Percentiles rank a stretch among this genome's conserved stretches.
Conservation (phyloP, 2,888 invertebrate species). For the Dioctria rufipes region DNA sequence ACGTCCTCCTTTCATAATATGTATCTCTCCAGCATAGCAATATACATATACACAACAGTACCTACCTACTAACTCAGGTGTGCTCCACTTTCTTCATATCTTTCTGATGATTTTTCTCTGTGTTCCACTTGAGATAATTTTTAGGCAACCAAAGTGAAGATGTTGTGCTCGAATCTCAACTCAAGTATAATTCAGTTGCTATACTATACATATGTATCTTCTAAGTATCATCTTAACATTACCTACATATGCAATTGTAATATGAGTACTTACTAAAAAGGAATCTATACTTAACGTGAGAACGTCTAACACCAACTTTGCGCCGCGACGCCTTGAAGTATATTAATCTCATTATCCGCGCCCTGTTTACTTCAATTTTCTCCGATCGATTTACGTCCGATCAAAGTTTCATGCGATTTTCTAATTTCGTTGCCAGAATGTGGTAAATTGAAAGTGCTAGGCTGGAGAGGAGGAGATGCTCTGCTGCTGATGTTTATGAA, state of each 20-base stretch:
- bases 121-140: conserved; percentile 42
- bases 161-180: neutral
- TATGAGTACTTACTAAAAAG: no score
- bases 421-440: conserved; percentile 5
- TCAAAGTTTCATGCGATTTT: neutral
- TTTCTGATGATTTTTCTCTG: neutral
- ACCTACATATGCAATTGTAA: no score
- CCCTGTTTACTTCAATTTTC: neutral
- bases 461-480: neutral
- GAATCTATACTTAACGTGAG: no score
- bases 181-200: no score
- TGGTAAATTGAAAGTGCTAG: neutral
- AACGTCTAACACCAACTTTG: no score
- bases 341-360: conserved; percentile 25
- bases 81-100: conserved; percentile 27
- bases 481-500: conserved; percentile 4
- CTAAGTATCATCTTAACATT: no score
- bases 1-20: no score
- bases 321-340: neutral
- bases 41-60: no score
- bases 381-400: neutral
- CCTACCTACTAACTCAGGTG: no score
- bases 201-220: no score
- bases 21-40: no score
- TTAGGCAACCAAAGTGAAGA: conserved; percentile 27